phyloP scores from a whole-genome alignment of 2,888 invertebrate genomes.

The Lasioglossum zephyrum region DNA sequence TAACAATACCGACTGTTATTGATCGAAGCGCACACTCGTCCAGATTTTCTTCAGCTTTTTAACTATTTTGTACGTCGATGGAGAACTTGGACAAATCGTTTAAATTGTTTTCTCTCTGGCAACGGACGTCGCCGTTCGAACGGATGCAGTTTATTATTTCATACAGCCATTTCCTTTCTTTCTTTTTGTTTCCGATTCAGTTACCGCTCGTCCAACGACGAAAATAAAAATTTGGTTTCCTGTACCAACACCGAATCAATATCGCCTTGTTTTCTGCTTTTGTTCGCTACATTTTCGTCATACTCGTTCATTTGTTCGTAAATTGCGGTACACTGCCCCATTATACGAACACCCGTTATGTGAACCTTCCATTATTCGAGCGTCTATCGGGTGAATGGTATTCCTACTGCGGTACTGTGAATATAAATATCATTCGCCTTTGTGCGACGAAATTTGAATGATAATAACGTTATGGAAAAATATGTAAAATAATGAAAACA shows the following conservation, averaged over 20 bases:
- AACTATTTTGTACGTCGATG: not conserved
- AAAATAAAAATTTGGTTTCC: not conserved
- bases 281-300: not conserved
- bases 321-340: not conserved
- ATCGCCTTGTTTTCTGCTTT: not conserved
- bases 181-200: not conserved
- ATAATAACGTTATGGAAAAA: too few species aligned
- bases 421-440: too few species aligned
- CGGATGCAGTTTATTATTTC: not conserved
- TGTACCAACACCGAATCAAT: not conserved
- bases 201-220: not conserved
- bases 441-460: too few species aligned
- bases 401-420: not conserved
- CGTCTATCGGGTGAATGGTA: not conserved
- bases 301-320: not conserved
- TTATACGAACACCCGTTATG: not conserved
- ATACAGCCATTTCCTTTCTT: not conserved
- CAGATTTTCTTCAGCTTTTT: not conserved
- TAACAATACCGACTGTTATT: conserved; percentile 7
- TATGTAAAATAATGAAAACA: too few species aligned
- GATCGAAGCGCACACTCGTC: not conserved
- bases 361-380: not conserved
- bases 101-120: not conserved
- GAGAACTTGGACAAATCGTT: not conserved
- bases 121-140: not conserved